Base-by-base conservation (phyloP, 1,140 invertebrate genomes). In the Stenopsyche tienmushanensis region DNA sequence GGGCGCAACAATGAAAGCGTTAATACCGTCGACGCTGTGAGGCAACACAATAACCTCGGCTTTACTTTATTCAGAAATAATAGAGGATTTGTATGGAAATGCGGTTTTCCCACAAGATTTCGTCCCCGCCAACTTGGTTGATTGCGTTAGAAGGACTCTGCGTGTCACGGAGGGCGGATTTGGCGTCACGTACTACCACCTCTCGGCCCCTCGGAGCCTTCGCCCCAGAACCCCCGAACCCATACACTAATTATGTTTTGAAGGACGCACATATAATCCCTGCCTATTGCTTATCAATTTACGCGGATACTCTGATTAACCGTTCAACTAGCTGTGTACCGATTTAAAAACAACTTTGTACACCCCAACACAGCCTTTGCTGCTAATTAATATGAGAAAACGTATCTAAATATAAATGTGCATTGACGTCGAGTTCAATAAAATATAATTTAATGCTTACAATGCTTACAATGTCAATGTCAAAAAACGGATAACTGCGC, bases 81-180 rank as follows among this genome's bases (percentile, higher is more conserved):
- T 66, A 62, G 57, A 54, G 57, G 49, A 66, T 66, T 66, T 66
- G 65, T 66, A 66, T 66, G 57, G 65, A 66, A 66, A 66, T 62
- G 50, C 41, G 65, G 65, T 66, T 66, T 66, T 66, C 65, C 65
- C 65, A 66, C 39, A 66, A 66, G 65, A 62, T 66, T 66, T 53
- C 54, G 52, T 17, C 44, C 42, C 18, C 54, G 42, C 25, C 39
- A 24, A 66, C 26, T 49, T 54, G 47, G 25, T 25, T 66, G 57
- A 66, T 66, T 66, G 65, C 65, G 65, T 66, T 62, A 66, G 47
- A 66, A 60, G 57, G 65, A 65, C 57, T 60, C 57, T 53, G 65
- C 39, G 65, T 54, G 65, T 53, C 60, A 42, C 60, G 60, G 60
- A 62, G 60, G 60, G 60, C 60, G 60, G 47, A 60, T 60, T 60